Base-by-base conservation (phyloP, 2,888 invertebrate genomes). In the Stomorhina lunata region DNA sequence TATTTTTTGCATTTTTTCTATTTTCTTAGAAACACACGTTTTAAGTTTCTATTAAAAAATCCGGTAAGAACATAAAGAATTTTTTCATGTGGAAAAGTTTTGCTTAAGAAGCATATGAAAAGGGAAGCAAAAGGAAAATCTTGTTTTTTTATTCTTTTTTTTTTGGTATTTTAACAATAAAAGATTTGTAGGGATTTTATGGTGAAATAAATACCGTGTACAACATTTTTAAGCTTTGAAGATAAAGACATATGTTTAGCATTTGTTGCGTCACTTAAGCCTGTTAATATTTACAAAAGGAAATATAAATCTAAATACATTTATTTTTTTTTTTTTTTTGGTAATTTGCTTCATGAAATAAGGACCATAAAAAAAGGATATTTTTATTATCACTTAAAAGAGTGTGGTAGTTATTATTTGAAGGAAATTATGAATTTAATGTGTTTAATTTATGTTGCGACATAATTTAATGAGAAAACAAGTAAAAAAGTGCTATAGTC, bases 41-140 rank as follows among this genome's bases (percentile, higher is more conserved):
- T 29, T 9, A 29, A 15, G 17, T 55, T 55, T 55, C 55, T 17
- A 9, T 40, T 55, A 34, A 61, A n/a, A 63, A 66, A n/a, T 1
- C 37, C n/a, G 50, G 17, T 12, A 34, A 9, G 45, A 61, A 27
- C 32, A 57, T 29, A 80, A 80, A 71, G 48, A 65, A 63, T 43
- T 65, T 48, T 15, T 40, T 76, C 65, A 71, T 59, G 69, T 59
- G 76, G 27, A 80, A 76, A 66, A 57, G 48, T 9, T 57, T 57
- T 37, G 45, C 17, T 65, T 63, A 65, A 48, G 27, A n/a, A 48
- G n/a, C 10, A 61, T 6, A 12, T 22, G 22, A 55, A 17, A 48
- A 20, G 25, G 6, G 20, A 22, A 25, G 22, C 12, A 75, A 75
- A 45, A 65, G 27, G 48, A 59, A 61, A 37, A 37, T 0, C 1